Percentiles rank a stretch among this genome's conserved stretches.
Conservation (phyloP, 2,797 vertebrate species). For the Trachurus trachurus region DNA sequence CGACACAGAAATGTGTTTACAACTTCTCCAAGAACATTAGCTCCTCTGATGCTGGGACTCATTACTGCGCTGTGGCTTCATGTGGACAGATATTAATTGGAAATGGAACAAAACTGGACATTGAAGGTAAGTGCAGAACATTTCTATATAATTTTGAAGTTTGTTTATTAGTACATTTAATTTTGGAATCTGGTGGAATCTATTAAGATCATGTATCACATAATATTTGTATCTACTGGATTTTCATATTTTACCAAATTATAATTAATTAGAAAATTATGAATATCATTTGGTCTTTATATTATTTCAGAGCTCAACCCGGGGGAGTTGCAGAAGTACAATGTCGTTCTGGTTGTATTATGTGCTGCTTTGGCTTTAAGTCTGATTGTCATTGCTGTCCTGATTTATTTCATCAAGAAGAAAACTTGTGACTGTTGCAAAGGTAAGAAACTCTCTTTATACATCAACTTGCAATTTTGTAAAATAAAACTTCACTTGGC, state of each 20-base stretch:
- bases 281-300: too few species aligned
- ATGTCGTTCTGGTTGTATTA: not conserved
- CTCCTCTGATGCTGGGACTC: constrained; percentile 9
- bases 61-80: too few species aligned
- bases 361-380: constrained; percentile 5
- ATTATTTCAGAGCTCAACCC: rapidly evolving
- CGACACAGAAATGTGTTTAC: constrained; percentile 53
- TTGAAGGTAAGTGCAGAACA: too few species aligned
- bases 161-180: not conserved
- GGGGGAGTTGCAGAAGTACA: not conserved
- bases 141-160: not conserved
- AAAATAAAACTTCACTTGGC: too few species aligned
- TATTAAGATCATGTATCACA: too few species aligned
- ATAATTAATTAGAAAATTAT: not conserved
- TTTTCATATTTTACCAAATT: not conserved
- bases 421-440: not conserved
- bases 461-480: too few species aligned
- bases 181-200: not conserved
- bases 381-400: constrained; percentile 2
- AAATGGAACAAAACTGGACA: too few species aligned
- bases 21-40: constrained; percentile 36
- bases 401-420: constrained; percentile 20
- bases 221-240: too few species aligned
- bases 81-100: too few species aligned
- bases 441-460: rapidly evolving